These are phyloP conservation scores for Brachypteracias leptosomus DNA, from an alignment of 2,113 vertebrate genomes.

Conservation along the genomic window DNA sequence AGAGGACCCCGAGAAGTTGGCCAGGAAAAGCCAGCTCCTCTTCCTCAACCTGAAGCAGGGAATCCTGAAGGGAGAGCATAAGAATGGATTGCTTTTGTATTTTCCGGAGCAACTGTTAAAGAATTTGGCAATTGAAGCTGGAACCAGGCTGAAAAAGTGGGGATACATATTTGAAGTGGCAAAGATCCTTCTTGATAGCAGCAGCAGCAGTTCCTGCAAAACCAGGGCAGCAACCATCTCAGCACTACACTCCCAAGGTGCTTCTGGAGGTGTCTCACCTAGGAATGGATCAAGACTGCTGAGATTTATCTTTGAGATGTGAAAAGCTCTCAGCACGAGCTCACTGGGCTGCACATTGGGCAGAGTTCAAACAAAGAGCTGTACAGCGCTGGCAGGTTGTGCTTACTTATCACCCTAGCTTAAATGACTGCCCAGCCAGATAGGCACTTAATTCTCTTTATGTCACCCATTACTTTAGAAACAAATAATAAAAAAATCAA, in stretches of 20 bases:
- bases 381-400: neutral
- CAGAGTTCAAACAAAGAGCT: neutral
- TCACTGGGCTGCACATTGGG: accelerated
- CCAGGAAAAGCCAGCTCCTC: neutral
- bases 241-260: neutral
- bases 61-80: neutral
- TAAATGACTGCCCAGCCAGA: neutral
- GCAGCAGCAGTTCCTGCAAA: neutral
- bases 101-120: neutral
- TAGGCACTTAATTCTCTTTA: neutral
- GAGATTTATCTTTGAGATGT: neutral
- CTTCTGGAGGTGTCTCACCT: neutral
- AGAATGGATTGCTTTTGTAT: neutral
- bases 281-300: neutral
- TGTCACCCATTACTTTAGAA: accelerated
- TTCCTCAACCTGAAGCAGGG: neutral
- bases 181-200: neutral
- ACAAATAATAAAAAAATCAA: neutral
- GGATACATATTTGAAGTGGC: neutral
- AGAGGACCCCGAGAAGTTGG: neutral
- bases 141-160: neutral
- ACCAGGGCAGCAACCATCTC: neutral
- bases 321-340: neutral
- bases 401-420: neutral
- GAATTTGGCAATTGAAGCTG: neutral